Base-by-base conservation (phyloP, 2,113 vertebrate genomes). In the Chloroceryle aenea region DNA sequence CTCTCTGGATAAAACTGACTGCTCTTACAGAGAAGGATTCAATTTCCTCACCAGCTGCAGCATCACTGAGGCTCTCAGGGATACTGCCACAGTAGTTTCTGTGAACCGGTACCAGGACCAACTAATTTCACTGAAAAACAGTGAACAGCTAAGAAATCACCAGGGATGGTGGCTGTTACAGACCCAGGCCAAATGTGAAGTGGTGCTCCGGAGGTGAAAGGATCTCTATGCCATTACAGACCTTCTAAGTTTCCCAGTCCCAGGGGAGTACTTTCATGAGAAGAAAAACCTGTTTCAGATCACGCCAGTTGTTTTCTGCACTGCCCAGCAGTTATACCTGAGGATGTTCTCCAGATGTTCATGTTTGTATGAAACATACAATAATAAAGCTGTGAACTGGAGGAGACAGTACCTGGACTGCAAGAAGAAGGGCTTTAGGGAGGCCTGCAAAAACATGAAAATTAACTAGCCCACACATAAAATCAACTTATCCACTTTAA, bases 261-360 rank as follows among this genome's bases (percentile, higher is more conserved):
- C 85, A 66, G 26, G 75, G 40, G 90, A 40, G 79, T n/a, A 59
- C 34, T 95, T 96, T 93, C 59, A 78, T 38, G 34, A 55, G 56
- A 95, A 94, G 78, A 58, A 95, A 93, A 96, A 92, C 55, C 78
- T 95, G 85, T 89, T 96, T 94, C 89, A 94, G 90, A 95, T 94
- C 92, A 95, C 6, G 7, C 47, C 52, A 91, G 86, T 61, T 85
- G 93, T 96, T 89, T 96, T 96, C 76, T 84, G 58, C 30, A 29
- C 62, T 92, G 64, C 93, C 96, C 97, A 97, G 95, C 96, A 97
- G 96, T 96, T 96, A 97, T 93, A 98, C 94, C 97, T 97, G 96
- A 97, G 96, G 97, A 98, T 98, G 96, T 93, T 96, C 98, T 98
- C 97, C 97, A 98, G 97, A 98, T 97, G 97, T 95, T 95, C 29